Percentiles rank a stretch among this genome's conserved stretches.
Conservation (phyloP, 2,888 invertebrate species). For the Orchesella flavescens region DNA sequence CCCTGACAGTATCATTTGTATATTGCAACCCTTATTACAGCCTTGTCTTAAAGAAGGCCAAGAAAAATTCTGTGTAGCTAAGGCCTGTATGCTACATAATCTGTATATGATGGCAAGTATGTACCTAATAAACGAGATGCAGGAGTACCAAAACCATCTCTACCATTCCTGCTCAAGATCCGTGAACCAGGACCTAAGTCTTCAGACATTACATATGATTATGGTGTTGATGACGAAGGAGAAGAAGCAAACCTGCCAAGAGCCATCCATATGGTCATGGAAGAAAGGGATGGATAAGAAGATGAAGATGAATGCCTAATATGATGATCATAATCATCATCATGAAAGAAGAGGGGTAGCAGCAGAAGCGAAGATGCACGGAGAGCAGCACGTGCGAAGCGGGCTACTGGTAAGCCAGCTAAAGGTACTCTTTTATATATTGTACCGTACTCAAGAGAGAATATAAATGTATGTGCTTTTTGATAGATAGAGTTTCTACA, state of each 20-base stretch:
- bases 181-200: constrained; percentile 48
- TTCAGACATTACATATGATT: not conserved
- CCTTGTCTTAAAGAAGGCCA: constrained; percentile 52
- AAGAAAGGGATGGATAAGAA: constrained; percentile 25
- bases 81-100: not conserved
- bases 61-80: constrained; percentile 40
- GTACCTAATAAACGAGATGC: no score
- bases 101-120: no score
- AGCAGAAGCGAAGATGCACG: not conserved
- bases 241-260: constrained; percentile 13
- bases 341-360: not conserved
- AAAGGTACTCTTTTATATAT: no score
- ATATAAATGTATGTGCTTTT: no score
- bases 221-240: constrained; percentile 31
- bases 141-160: not conserved
- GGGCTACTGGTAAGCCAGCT: constrained; percentile 51
- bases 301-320: constrained; percentile 8
- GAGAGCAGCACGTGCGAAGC: constrained; percentile 70
- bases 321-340: not conserved
- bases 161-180: constrained; percentile 39
- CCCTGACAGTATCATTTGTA: constrained; percentile 53
- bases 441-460: no score
- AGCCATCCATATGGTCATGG: constrained; percentile 20
- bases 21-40: constrained; percentile 41
- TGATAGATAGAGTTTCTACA: no score